Evolutionary conservation across 2,888 invertebrate genomes (phyloP).

Genomic region (Tetragonisca angustula): DNA sequence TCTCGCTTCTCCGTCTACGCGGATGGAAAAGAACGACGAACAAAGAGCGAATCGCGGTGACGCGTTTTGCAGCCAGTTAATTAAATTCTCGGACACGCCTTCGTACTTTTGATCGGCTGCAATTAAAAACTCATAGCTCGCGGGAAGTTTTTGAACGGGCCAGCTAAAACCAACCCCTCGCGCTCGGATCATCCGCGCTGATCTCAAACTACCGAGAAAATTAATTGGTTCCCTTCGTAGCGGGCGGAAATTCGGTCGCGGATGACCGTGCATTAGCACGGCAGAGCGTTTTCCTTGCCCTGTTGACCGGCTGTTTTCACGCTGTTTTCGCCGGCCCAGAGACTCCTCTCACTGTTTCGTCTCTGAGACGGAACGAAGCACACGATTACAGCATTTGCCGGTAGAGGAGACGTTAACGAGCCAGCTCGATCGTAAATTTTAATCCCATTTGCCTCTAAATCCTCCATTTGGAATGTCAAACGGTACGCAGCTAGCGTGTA

Average conservation of each 20-base stretch:
- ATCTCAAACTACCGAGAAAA: constrained; percentile 36
- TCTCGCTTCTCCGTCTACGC: not conserved
- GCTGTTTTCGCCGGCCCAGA: not conserved
- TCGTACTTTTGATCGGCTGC: constrained; percentile 58
- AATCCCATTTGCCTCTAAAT: not conserved
- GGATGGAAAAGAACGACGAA: not conserved
- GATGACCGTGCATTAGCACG: constrained; percentile 22
- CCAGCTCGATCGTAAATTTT: not conserved
- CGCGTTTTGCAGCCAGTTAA: constrained; percentile 55
- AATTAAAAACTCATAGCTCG: constrained; percentile 64
- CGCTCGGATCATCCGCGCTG: constrained; percentile 22
- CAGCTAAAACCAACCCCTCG: not conserved
- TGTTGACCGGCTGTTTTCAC: not conserved
- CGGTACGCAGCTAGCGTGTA: constrained; percentile 25
- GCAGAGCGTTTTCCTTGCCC: not conserved
- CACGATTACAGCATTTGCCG: not conserved
- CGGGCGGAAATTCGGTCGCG: constrained; percentile 9
- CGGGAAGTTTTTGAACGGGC: constrained; percentile 40
- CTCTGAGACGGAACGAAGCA: not conserved
- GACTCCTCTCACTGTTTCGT: not conserved
- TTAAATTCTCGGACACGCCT: constrained; percentile 62
- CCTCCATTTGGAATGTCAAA: not conserved
- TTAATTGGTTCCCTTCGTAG: constrained; percentile 56
- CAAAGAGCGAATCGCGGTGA: constrained; percentile 36
- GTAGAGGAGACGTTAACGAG: not conserved